These are phyloP conservation scores for Agriopis marginaria DNA, from an alignment of 2,888 invertebrate genomes.

Conservation along the genomic window DNA sequence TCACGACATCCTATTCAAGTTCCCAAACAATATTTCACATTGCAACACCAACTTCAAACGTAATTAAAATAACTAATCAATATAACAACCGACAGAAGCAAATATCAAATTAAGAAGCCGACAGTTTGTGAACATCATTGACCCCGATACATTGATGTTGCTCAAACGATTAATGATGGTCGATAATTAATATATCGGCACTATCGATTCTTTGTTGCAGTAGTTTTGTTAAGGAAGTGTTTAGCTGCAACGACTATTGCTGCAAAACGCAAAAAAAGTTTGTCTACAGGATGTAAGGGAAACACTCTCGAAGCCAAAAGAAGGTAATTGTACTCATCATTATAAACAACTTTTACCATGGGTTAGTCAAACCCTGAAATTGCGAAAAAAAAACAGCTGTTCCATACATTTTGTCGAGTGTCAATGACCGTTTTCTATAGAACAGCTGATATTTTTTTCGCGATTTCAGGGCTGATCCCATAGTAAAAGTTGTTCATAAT, in stretches of 20 bases:
- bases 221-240: conserved; percentile 41
- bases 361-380: no score
- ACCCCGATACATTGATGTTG: conserved; percentile 65
- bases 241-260: background rate
- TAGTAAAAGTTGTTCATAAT: no score
- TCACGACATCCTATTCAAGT: conserved; percentile 34
- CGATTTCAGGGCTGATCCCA: no score
- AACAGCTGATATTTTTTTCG: no score
- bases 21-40: conserved; percentile 48
- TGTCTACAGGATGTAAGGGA: no score
- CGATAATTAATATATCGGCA: conserved; percentile 63
- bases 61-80: conserved; percentile 65
- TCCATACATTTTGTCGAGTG: no score
- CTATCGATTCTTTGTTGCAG: conserved; percentile 45
- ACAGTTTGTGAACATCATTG: conserved; percentile 68
- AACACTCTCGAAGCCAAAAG: no score
- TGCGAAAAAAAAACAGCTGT: no score
- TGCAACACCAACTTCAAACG: conserved; percentile 46
- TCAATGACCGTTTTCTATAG: no score
- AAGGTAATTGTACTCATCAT: no score
- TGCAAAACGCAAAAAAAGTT: background rate
- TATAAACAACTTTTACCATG: no score
- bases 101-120: conserved; percentile 61
- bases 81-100: conserved; percentile 54
- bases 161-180: conserved; percentile 65